A percentile compares a stretch with the other conserved stretches of the same genome.
These are phyloP conservation scores for Synergus itoensis DNA, from an alignment of 2,888 invertebrate species.

Conservation along the genomic window DNA sequence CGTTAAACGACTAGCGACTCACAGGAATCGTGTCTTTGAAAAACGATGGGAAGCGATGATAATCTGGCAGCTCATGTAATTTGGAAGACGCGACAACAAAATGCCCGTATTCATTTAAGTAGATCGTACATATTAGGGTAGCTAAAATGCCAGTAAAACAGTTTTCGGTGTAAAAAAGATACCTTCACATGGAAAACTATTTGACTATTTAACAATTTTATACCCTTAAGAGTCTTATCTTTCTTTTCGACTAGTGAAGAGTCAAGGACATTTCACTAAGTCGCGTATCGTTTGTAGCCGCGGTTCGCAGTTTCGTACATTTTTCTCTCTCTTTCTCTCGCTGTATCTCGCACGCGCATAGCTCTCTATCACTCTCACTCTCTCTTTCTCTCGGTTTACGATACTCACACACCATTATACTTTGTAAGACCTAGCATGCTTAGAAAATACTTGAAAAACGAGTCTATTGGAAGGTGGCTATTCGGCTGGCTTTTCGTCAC, in stretches of 20 bases:
- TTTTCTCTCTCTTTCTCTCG: constrained; percentile 27
- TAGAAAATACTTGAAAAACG: constrained; percentile 76
- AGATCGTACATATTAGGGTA: constrained; percentile 10
- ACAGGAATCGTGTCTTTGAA: constrained; percentile 29
- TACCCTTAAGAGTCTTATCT: neutral
- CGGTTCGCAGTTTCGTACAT: neutral
- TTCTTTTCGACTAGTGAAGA: neutral
- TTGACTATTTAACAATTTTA: neutral
- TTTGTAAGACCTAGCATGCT: constrained; percentile 72
- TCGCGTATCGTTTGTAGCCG: constrained; percentile 17
- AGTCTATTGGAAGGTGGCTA: constrained; percentile 74
- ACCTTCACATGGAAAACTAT: neutral
- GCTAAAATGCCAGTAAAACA: neutral
- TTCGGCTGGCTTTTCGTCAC: constrained; percentile 64
- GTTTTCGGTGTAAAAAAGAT: neutral
- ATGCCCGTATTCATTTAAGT: constrained; percentile 1
- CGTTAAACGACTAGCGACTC: constrained; percentile 31
- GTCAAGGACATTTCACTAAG: constrained; percentile 4
- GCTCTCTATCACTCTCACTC: constrained; percentile 50
- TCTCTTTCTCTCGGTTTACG: constrained; percentile 49
- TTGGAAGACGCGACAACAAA: constrained; percentile 53
- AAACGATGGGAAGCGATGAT: constrained; percentile 17
- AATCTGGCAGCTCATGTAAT: constrained; percentile 28
- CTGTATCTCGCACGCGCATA: constrained; percentile 34
- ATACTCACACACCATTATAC: constrained; percentile 66